Percentiles rank a stretch among this genome's conserved stretches.
These are phyloP conservation scores for Pagrus major DNA, from an alignment of 2,113 vertebrate genomes.

Conservation along the genomic window DNA sequence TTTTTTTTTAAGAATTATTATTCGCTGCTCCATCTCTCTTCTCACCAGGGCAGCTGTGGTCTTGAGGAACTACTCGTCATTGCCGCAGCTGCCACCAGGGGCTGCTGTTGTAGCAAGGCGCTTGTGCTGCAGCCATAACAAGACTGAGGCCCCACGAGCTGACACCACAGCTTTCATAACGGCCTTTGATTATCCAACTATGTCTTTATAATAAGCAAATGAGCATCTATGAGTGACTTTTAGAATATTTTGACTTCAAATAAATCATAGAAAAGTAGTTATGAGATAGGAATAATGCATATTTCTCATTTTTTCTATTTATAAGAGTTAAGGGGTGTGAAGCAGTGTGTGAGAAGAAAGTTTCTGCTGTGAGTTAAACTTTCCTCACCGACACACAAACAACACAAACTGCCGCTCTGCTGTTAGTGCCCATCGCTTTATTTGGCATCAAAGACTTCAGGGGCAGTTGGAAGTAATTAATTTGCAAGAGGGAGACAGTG, in stretches of 20 bases:
- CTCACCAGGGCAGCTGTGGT: not conserved
- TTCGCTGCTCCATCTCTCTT: not conserved
- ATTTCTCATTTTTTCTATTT: not conserved
- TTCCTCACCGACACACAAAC: slow-evolving; percentile 3
- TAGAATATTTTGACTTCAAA: not conserved
- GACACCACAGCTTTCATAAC: not conserved
- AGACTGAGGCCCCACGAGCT: not conserved
- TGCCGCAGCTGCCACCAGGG: slow-evolving; percentile 4
- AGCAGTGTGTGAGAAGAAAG: not conserved
- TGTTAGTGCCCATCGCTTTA: slow-evolving; percentile 19
- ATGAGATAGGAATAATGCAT: not conserved
- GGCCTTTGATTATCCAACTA: not conserved
- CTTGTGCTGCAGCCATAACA: not conserved
- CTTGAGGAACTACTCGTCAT: not conserved
- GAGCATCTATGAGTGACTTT: not conserved
- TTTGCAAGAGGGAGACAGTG: slow-evolving; percentile 30
- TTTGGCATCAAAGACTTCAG: slow-evolving; percentile 38
- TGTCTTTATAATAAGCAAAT: not conserved
- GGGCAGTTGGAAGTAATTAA: slow-evolving; percentile 56
- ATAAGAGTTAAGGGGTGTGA: not conserved
- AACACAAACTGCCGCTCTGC: not conserved
- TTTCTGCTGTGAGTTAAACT: not conserved
- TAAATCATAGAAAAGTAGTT: not conserved
- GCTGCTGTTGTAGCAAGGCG: not conserved
- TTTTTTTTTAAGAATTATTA: not conserved